Base-by-base conservation (phyloP, 2,888 invertebrate genomes). In the Osedax frankpressi region DNA sequence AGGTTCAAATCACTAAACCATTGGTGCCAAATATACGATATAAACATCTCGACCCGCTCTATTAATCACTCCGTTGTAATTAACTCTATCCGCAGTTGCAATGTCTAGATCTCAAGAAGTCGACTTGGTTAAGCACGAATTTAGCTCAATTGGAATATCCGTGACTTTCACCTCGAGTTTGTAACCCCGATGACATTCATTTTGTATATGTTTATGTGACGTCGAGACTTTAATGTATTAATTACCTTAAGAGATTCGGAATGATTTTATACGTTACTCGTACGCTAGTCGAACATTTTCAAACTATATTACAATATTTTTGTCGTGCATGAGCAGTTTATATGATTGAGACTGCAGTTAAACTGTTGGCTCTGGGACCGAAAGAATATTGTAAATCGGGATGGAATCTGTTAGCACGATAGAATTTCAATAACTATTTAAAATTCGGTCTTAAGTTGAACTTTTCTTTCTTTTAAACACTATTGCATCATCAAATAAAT, bases 391-490 rank as follows among this genome's bases (percentile, higher is more conserved):
- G 92, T 75, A 88, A 89, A 76, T 90, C 90, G 63, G 92, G 92
- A 0, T 93, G 93, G 93, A 92, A 93, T 83, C 87, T 90, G 78
- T 92, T 90, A 82, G 92, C 91, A 82, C 25, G 6, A 19, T 69
- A n/a, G 11, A 68, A 65, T 73, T 6, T 11, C 19, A 19, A 44
- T 44, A 11, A 11, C 44, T 44, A 44, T 19, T 44, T 11, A 25
- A 25, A 26, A 73, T 63, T 26, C 77, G 84, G 84, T 62, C 84
- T 83, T 82, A 84, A 84, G 75, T 84, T 83, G n/a, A n/a, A n/a
- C n/a, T n/a, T n/a, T n/a, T n/a, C n/a, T n/a, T n/a, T n/a, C n/a
- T n/a, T n/a, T n/a, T n/a, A n/a, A n/a, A n/a, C n/a, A n/a, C n/a
- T n/a, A n/a, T n/a, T n/a, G n/a, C n/a, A n/a, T n/a, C n/a, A n/a